Conservation (phyloP, 2,113 vertebrate species). For the Oncorhynchus keta region DNA sequence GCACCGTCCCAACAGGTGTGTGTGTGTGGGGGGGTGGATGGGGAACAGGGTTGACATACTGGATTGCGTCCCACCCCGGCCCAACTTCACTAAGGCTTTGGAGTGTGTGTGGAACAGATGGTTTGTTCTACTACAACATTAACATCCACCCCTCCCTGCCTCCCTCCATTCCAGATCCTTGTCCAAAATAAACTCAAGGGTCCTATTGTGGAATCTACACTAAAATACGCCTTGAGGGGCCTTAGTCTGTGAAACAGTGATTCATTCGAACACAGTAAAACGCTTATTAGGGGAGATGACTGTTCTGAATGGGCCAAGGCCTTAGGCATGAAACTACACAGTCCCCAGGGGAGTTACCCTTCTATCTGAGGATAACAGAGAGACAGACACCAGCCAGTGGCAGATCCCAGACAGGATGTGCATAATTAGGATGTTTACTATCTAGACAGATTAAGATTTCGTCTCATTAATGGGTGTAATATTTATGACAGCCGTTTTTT, state of each 20-base stretch:
- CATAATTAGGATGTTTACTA: conserved; percentile 50
- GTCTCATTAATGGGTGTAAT: conserved; percentile 45
- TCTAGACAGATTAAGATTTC: conserved; percentile 39
- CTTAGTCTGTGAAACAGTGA: conserved; percentile 22
- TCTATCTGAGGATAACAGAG: conserved; percentile 29
- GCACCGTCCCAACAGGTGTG: not conserved
- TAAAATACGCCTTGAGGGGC: conserved; percentile 25
- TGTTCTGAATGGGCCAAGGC: conserved; percentile 22
- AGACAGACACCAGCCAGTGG: conserved; percentile 29
- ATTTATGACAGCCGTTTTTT: not conserved
- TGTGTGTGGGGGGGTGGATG: not conserved
- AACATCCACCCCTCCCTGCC: not conserved
- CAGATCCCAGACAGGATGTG: conserved; percentile 37
- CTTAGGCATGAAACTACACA: conserved; percentile 46
- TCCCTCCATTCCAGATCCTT: conserved; percentile 11
- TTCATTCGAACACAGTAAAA: conserved; percentile 42
- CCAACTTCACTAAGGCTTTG: not conserved
- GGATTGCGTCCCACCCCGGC: conserved; percentile 12
- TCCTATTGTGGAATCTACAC: conserved; percentile 19
- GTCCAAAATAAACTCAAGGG: conserved; percentile 35
- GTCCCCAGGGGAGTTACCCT: conserved; percentile 33
- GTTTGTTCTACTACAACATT: conserved; percentile 21
- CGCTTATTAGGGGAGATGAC: conserved; percentile 51
- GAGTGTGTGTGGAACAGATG: conserved; percentile 44
- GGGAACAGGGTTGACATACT: conserved; percentile 19